phyloP scores from a whole-genome alignment of 92 coral and sea anemone genomes.

The Diadumene lineata region DNA sequence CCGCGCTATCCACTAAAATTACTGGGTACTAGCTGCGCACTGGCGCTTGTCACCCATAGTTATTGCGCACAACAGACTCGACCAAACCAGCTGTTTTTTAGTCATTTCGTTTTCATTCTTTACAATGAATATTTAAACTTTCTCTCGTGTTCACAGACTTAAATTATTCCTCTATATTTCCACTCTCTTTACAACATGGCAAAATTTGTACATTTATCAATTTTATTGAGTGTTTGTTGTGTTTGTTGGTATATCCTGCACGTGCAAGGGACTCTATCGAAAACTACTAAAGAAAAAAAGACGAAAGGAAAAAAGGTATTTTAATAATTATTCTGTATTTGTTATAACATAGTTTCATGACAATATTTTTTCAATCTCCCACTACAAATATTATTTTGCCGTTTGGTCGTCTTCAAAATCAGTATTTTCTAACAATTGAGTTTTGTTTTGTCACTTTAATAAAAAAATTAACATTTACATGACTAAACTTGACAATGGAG shows the following conservation, averaged over 20 bases:
- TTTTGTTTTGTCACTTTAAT: too few species aligned
- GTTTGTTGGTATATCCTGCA: conserved; percentile 40
- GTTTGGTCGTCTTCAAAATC: too few species aligned
- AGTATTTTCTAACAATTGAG: too few species aligned
- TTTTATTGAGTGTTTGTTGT: conserved; percentile 10
- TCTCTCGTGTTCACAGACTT: not conserved
- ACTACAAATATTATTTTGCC: not conserved
- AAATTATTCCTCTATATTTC: not conserved
- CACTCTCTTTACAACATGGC: conserved; percentile 27
- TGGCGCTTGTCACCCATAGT: too few species aligned
- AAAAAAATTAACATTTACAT: too few species aligned
- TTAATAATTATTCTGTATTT: conserved; percentile 21
- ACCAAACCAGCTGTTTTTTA: conserved; percentile 10
- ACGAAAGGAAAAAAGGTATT: conserved; percentile 35
- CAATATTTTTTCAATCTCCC: not conserved
- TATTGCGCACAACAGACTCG: conserved; percentile 33
- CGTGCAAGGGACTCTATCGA: conserved; percentile 79
- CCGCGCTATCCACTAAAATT: not conserved
- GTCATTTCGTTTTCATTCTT: not conserved
- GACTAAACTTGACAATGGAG: too few species aligned
- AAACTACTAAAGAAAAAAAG: conserved; percentile 61
- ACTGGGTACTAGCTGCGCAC: conserved; percentile 31
- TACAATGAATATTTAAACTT: conserved; percentile 31
- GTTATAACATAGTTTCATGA: not conserved
- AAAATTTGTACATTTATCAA: not conserved